These are phyloP conservation scores for Meteorus cinctellus DNA, from an alignment of 2,888 invertebrate species.

Conservation along the genomic window DNA sequence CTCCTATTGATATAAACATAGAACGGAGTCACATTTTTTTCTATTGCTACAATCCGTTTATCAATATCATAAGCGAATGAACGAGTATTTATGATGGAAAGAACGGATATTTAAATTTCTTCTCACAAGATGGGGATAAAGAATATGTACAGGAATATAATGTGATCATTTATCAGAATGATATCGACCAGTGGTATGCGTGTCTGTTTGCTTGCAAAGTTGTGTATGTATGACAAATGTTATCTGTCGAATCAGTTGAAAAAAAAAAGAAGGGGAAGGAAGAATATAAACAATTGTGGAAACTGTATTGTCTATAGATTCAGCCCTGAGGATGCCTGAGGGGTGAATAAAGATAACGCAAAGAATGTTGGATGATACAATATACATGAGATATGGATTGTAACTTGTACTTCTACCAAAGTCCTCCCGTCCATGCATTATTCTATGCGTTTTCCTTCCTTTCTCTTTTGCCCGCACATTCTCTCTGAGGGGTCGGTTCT, in stretches of 20 bases:
- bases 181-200: background rate
- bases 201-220: no score
- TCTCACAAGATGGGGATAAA: background rate
- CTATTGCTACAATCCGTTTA: background rate
- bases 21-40: background rate
- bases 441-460: constrained; percentile 9
- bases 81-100: background rate
- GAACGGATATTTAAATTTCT: background rate
- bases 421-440: constrained; percentile 23
- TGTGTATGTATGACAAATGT: background rate
- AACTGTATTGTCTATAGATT: background rate
- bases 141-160: background rate
- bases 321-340: constrained; percentile 21
- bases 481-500: constrained; percentile 17
- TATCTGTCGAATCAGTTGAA: constrained; percentile 1
- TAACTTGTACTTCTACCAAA: constrained; percentile 9
- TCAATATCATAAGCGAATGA: constrained; percentile 6
- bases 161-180: background rate
- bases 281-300: background rate
- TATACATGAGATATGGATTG: constrained; percentile 30
- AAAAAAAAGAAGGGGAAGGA: background rate
- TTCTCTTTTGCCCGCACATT: background rate
- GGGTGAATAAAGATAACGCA: constrained; percentile 29
- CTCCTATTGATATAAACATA: background rate
- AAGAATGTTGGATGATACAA: constrained; percentile 31